These are phyloP conservation scores for Mus caroli DNA, from an alignment of 2,797 vertebrate species.

Conservation along the genomic window DNA sequence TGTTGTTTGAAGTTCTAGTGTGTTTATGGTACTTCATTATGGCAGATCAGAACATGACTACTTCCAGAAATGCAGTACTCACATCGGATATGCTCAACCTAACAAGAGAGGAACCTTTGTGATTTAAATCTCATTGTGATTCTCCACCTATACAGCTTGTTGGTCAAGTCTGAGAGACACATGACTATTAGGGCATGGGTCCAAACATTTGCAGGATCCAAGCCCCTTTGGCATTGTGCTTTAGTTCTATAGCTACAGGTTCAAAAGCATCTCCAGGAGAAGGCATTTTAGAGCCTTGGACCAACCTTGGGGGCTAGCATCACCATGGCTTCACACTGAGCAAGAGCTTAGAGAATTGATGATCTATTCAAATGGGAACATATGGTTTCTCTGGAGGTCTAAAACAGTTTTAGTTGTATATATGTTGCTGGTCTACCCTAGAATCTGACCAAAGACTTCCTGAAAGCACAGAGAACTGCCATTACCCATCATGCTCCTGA, in stretches of 20 bases:
- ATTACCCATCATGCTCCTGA: no score
- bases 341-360: background rate
- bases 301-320: background rate
- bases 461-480: background rate
- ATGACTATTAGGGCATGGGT: background rate
- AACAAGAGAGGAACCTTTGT: background rate
- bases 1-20: background rate
- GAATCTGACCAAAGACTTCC: slow-evolving; percentile 7
- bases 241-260: background rate
- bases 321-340: background rate
- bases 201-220: background rate
- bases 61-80: background rate
- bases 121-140: background rate
- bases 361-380: background rate
- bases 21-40: background rate
- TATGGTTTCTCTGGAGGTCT: background rate
- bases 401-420: background rate
- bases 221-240: no score
- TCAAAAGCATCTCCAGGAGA: background rate
- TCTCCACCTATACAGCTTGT: background rate
- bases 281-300: background rate
- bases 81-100: background rate
- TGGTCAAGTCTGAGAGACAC: background rate
- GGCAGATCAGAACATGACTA: background rate
- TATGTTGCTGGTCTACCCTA: background rate